Percentiles rank a stretch among this genome's conserved stretches.
phyloP scores from a whole-genome alignment of 2,113 vertebrate genomes.

The Nothobranchius kuhntae region DNA sequence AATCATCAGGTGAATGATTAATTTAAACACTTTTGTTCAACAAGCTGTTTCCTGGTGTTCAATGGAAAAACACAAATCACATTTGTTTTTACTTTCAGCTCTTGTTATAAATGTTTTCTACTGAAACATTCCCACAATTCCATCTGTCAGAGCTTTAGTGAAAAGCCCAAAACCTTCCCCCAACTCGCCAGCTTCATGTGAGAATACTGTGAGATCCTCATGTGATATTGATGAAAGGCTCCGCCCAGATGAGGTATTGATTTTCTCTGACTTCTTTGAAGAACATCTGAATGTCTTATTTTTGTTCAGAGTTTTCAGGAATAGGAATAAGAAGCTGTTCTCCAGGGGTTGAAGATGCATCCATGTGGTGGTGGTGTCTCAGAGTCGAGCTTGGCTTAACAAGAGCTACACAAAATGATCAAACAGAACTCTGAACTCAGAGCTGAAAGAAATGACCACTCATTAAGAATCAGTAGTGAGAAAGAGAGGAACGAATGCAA shows the following conservation, averaged over 20 bases:
- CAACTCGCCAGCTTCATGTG: conserved; percentile 34
- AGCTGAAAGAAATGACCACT: conserved; percentile 38
- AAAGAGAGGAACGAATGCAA: background rate
- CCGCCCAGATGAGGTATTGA: conserved; percentile 64
- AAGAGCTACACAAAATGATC: conserved; percentile 36
- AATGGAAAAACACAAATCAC: too few relatives aligned
- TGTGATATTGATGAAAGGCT: conserved; percentile 77
- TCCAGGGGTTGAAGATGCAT: conserved; percentile 65
- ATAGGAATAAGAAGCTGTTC: conserved; percentile 66
- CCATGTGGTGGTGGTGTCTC: conserved; percentile 41
- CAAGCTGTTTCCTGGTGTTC: too few relatives aligned
- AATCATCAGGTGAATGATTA: too few relatives aligned
- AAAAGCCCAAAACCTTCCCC: conserved; percentile 16
- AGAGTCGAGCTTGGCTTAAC: conserved; percentile 36
- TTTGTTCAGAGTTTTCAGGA: conserved; percentile 65
- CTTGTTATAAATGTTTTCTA: too few relatives aligned
- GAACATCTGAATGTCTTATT: conserved; percentile 64
- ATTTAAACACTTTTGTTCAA: too few relatives aligned
- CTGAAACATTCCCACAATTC: too few relatives aligned
- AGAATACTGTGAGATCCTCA: conserved; percentile 58
- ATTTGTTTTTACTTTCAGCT: too few relatives aligned
- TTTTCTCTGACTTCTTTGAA: conserved; percentile 71
- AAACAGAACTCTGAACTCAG: conserved; percentile 46
- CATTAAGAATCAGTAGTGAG: conserved; percentile 38
- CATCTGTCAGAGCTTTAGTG: conserved; percentile 25